Percentiles rank a stretch among this genome's conserved stretches.
Conservation (phyloP, 2,797 vertebrate species). For the Poeciliopsis turneri region DNA sequence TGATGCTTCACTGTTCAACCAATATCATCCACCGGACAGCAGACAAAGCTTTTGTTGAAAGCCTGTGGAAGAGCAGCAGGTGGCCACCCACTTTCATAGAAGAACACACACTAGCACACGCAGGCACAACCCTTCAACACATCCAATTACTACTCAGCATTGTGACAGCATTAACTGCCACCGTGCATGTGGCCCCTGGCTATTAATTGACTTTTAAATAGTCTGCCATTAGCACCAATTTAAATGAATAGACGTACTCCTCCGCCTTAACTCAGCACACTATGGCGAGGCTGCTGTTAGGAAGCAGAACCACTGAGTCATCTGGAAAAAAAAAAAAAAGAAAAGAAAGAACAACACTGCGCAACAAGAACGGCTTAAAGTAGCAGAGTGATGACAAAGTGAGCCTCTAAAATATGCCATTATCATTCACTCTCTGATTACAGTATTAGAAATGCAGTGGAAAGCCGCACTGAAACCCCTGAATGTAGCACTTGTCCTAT, state of each 20-base stretch:
- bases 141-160: conserved; percentile 65
- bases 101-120: conserved; percentile 37
- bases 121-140: conserved; percentile 56
- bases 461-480: conserved; percentile 13
- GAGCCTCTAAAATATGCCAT: conserved; percentile 21
- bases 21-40: conserved; percentile 14
- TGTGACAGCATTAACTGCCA: conserved; percentile 74
- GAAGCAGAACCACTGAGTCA: conserved; percentile 36
- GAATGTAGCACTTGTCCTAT: neutral
- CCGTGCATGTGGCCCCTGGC: conserved; percentile 69
- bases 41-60: conserved; percentile 14
- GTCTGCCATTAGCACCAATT: conserved; percentile 76
- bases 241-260: conserved; percentile 70
- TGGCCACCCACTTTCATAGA: conserved; percentile 44
- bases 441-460: conserved; percentile 7
- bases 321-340: neutral
- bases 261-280: conserved; percentile 54
- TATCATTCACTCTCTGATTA: conserved; percentile 19
- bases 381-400: conserved; percentile 8
- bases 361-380: conserved; percentile 25
- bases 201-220: conserved; percentile 78
- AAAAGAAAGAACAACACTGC: neutral
- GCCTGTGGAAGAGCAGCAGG: conserved; percentile 33
- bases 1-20: conserved; percentile 16
- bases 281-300: conserved; percentile 45